These are phyloP conservation scores for Trichogramma pretiosum DNA, from an alignment of 1,140 invertebrate genomes.

Conservation along the genomic window DNA sequence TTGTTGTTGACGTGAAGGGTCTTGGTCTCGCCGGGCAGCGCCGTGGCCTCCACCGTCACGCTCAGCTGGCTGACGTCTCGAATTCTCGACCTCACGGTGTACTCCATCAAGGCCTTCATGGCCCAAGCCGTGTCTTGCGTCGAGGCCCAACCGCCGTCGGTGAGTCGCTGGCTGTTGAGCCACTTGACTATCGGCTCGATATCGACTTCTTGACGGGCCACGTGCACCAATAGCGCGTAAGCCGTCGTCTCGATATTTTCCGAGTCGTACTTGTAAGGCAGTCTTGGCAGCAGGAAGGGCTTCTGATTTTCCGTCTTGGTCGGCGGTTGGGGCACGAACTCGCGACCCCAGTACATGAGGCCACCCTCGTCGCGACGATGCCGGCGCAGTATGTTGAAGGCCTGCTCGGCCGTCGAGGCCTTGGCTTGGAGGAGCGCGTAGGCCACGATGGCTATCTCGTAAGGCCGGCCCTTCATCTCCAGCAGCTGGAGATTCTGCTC, in stretches of 20 bases:
- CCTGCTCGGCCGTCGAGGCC: conserved; percentile 69
- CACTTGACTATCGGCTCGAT: conserved; percentile 83
- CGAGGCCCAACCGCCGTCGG: conserved; percentile 90
- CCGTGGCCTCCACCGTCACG: conserved; percentile 75
- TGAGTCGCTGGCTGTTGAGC: conserved; percentile 83
- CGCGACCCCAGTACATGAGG: conserved; percentile 78
- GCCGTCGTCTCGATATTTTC: conserved; percentile 88
- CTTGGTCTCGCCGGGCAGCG: conserved; percentile 58
- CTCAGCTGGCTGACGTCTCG: conserved; percentile 79
- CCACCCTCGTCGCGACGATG: conserved; percentile 62
- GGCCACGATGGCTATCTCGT: conserved; percentile 78
- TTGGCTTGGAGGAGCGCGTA: conserved; percentile 76
- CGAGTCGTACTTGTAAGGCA: conserved; percentile 80
- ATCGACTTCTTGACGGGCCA: conserved; percentile 69
- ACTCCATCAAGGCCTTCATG: conserved; percentile 82
- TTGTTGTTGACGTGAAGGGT: conserved; percentile 62
- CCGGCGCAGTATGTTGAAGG: conserved; percentile 63
- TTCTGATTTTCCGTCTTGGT: conserved; percentile 84
- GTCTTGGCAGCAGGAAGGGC: conserved; percentile 76
- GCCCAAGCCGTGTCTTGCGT: conserved; percentile 88
- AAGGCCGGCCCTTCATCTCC: conserved; percentile 61
- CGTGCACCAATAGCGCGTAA: conserved; percentile 84
- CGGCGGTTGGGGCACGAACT: conserved; percentile 65
- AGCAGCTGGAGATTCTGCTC: conserved; percentile 74
- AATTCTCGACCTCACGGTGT: conserved; percentile 74